These are phyloP conservation scores for Dicentrarchus labrax DNA, from an alignment of 2,113 vertebrate genomes.

Conservation along the genomic window DNA sequence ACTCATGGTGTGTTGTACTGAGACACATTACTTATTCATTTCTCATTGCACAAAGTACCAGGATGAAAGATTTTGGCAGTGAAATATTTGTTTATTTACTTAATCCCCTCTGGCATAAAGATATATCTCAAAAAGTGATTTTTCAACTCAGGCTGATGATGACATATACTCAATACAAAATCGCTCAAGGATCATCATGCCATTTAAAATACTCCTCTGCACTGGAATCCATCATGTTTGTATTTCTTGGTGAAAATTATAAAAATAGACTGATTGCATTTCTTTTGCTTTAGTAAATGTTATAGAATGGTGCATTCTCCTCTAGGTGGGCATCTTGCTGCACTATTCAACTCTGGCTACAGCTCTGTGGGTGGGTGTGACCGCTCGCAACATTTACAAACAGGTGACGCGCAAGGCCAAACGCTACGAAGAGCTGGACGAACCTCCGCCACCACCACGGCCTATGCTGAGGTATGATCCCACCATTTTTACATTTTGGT, in stretches of 20 bases:
- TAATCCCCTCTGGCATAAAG: conserved; percentile 7
- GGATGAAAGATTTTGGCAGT: conserved; percentile 10
- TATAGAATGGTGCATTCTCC: neutral
- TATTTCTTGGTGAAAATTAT: conserved; percentile 1
- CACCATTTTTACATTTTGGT: neutral
- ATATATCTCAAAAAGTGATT: neutral
- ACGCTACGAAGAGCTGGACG: conserved; percentile 94
- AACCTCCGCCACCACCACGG: conserved; percentile 93
- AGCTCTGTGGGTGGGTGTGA: conserved; percentile 95
- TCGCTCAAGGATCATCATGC: conserved; percentile 4
- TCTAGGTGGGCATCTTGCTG: conserved; percentile 94
- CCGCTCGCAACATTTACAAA: conserved; percentile 97
- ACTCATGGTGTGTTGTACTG: conserved; percentile 13
- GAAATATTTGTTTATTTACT: conserved; percentile 37
- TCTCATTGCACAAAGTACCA: conserved; percentile 30
- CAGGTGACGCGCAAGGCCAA: conserved; percentile 96
- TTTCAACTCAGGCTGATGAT: conserved; percentile 3
- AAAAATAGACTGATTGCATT: neutral
- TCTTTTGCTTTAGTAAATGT: neutral
- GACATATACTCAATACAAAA: neutral
- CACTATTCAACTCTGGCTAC: conserved; percentile 98
- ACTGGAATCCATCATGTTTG: neutral
- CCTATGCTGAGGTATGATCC: conserved; percentile 94
- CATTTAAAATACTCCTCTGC: neutral
- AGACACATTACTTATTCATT: conserved; percentile 41